Conservation (phyloP, 1,140 invertebrate species). For the Atopsyche davidsoni region DNA sequence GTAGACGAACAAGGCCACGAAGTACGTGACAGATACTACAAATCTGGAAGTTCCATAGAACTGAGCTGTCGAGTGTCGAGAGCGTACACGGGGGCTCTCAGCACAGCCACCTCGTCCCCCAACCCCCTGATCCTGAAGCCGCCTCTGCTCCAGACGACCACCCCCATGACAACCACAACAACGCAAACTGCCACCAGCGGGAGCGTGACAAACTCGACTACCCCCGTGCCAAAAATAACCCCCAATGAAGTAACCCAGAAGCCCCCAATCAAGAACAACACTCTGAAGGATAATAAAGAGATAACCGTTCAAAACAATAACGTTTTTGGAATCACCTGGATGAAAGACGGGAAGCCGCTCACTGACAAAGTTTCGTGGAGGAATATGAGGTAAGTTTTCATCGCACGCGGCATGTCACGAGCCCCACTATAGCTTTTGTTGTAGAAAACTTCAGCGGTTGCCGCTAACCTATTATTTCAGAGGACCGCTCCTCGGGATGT, state of each 20-base stretch:
- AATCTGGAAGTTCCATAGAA: constrained; percentile 65
- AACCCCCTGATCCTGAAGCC: constrained; percentile 3
- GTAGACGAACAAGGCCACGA: constrained; percentile 61
- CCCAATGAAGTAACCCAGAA: constrained; percentile 27
- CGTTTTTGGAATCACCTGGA: constrained; percentile 44
- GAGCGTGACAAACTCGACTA: neutral
- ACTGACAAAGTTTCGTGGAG: constrained; percentile 40
- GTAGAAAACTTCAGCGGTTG: no score
- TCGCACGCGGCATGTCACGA: no score
- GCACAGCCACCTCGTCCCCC: constrained; percentile 34
- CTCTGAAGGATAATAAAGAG: constrained; percentile 31
- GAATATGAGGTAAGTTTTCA: constrained; percentile 42
- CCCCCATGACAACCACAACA: constrained; percentile 12
- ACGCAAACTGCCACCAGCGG: neutral
- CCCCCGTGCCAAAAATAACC: neutral
- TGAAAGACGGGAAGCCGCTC: constrained; percentile 44
- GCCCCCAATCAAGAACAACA: constrained; percentile 22
- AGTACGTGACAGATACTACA: constrained; percentile 65
- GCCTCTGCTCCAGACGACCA: constrained; percentile 10
- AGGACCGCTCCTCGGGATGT: no score
- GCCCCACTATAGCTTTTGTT: no score
- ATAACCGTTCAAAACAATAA: constrained; percentile 23
- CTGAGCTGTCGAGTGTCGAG: constrained; percentile 55
- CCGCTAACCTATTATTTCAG: no score
- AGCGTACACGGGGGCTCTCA: constrained; percentile 31